Base-by-base conservation (phyloP, 2,888 invertebrate species). In the Megamerina dolium region DNA sequence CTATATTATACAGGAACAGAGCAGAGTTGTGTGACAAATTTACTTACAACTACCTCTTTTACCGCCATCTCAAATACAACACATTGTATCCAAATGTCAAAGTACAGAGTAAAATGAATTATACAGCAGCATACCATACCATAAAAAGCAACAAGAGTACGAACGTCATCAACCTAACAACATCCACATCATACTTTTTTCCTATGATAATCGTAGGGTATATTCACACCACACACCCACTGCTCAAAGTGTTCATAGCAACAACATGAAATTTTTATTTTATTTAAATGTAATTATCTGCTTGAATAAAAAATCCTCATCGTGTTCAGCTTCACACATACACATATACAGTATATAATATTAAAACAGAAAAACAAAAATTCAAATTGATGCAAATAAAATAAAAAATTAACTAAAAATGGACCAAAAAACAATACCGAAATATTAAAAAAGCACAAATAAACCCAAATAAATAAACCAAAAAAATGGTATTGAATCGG, bases 211-310 rank as follows among this genome's bases (percentile, higher is more conserved):
- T n/a, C n/a, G n/a, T n/a, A n/a, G n/a, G n/a, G n/a, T n/a, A n/a
- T n/a, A n/a, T n/a, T n/a, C n/a, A n/a, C n/a, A n/a, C n/a, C n/a
- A n/a, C n/a, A n/a, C n/a, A n/a, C n/a, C n/a, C n/a, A n/a, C n/a
- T n/a, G n/a, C n/a, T n/a, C n/a, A n/a, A n/a, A n/a, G 23, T 23
- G 8, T 8, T 33, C 32, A 32, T 27, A 45, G 46, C 46, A 49
- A 29, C 43, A 51, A 49, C 55, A 66, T 68, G 57, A 64, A 68
- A 66, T 63, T 68, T 68, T 68, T 64, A 67, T 68, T 66, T 68
- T 67, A 68, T 68, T 68, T 68, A 68, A 68, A 68, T 68, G 68
- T 68, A 68, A 68, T 68, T 68, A 68, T 68, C 68, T 67, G 63
- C 60, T 61, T 60, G 61, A 63, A 60, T 60, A 67, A 56, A 57